A percentile compares a stretch with the other conserved stretches of the same genome.
Conservation (phyloP, 1,140 invertebrate genomes). For the Tetramorium simillimum region DNA sequence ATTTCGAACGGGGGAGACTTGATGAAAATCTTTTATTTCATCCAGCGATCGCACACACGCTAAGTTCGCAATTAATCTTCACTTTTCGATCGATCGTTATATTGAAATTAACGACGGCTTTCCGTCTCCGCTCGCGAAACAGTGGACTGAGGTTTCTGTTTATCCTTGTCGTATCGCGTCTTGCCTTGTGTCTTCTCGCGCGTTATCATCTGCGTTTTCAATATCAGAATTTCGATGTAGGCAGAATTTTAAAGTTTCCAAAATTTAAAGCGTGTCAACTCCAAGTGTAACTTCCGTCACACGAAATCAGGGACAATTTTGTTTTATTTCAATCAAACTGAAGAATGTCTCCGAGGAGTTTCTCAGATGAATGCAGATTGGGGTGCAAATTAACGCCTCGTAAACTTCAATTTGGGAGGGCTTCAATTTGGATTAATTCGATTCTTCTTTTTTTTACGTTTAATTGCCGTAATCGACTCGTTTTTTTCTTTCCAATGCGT, state of each 20-base stretch:
- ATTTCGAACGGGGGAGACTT: neutral
- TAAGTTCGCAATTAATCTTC: neutral
- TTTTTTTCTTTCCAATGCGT: neutral
- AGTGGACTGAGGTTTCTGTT: slow-evolving; percentile 9
- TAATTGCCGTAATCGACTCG: neutral
- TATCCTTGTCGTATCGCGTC: neutral
- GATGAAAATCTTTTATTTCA: neutral
- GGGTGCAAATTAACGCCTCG: neutral
- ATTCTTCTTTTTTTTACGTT: neutral
- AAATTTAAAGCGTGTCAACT: neutral
- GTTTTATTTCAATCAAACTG: neutral
- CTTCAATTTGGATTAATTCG: neutral
- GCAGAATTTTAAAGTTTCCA: neutral
- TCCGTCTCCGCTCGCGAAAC: neutral
- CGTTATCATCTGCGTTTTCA: slow-evolving; percentile 66
- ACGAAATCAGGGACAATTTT: neutral
- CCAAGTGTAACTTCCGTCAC: neutral
- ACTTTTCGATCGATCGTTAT: slow-evolving; percentile 15
- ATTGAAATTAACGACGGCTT: slow-evolving; percentile 36
- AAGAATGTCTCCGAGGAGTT: neutral
- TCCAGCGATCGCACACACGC: neutral
- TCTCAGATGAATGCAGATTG: neutral
- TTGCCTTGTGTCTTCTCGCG: slow-evolving; percentile 51
- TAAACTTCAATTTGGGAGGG: neutral
- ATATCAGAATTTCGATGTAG: neutral